Base-by-base conservation (phyloP, 2,113 vertebrate genomes). In the Tupaia tana region DNA sequence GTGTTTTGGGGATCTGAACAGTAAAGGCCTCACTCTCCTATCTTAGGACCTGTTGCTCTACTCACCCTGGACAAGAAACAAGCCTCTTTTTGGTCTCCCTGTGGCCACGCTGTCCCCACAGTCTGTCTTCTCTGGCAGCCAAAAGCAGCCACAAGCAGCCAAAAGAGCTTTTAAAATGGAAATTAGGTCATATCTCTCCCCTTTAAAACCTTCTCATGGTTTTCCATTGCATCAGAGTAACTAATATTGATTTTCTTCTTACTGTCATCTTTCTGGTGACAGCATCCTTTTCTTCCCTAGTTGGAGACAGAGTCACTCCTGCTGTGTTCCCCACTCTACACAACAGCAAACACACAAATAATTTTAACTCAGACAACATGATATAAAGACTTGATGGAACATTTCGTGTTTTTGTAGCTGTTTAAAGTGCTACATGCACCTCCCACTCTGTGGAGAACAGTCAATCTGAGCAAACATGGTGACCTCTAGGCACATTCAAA, bases 121-220 rank as follows among this genome's bases (percentile, higher is more conserved):
- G 4, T 70, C 22, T 75, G 0, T 88, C 79, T 83, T 58, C 52
- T n/a, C 56, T 79, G 71, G 29, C 29, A 75, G 61, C 34, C 90
- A 93, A 18, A 85, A 43, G 22, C 43, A 43, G 4, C 43, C 43
- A 43, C 43, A 43, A 43, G 29, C 29, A 75, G 61, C 34, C 90
- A 93, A 18, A 85, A 43, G 22, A 85, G 12, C 82, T 81, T 93
- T 83, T 81, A 19, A 90, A 91, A 78, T 56, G 27, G 59, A 63
- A 29, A 18, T 63, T 29, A 86, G 71, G 43, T 66, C 90, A 89
- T 58, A 80, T 29, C 71, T 85, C 27, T 81, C n/a, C 22, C 24
- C 31, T 74, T 71, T 85, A 64, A 43, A 75, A 58, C 63, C 24
- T 31, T 29, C 58, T 80, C 19, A 2, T 24, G 25, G 75, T 7